Base-by-base conservation (phyloP, 2,113 vertebrate genomes). In the Oxyruncus cristatus region DNA sequence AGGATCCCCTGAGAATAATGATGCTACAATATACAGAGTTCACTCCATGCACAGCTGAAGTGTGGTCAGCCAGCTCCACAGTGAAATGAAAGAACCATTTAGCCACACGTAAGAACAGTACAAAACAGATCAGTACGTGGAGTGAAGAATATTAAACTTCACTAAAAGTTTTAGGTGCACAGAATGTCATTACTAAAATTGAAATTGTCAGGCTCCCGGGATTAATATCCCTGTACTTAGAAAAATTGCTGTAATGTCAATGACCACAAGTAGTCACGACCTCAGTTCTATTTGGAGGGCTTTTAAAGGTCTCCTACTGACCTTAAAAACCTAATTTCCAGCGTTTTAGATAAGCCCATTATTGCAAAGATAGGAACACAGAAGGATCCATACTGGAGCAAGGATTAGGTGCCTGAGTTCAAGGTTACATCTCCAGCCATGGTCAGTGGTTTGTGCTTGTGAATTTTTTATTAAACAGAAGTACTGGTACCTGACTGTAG, bases 301-400 rank as follows among this genome's bases (percentile, higher is more conserved):
- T 93, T 93, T 86, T 91, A 94, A 96, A 96, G 95, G 76, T 96
- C 73, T 94, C 52, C 70, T 76, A 42, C 82, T 91, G 95, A 89
- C 93, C 85, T 94, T 91, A 94, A 95, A 93, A 85, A 59, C 65
- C 59, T 44, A 52, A 67, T 94, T 95, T 89, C 61, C 85, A 61
- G 28, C 15, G 1, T 89, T 91, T 89, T 68, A 88, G 85, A 67
- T 92, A 68, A 93, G 73, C 28, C 76, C 26, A 44, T 84, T 95
- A 89, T 67, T 75, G 49, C 61, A 72, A 28, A 88, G 72, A 53
- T 27, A 33, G 73, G 83, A 65, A 50, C 30, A 12, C 35, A 35
- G 71, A 26, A 39, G 22, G 30, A 58, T 85, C 88, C 55, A 11
- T 61, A 8, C 33, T 35, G 35, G 39, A 88, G 55, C 65, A 52